phyloP scores from a whole-genome alignment of 2,113 vertebrate genomes.

The Tympanuchus pallidicinctus region DNA sequence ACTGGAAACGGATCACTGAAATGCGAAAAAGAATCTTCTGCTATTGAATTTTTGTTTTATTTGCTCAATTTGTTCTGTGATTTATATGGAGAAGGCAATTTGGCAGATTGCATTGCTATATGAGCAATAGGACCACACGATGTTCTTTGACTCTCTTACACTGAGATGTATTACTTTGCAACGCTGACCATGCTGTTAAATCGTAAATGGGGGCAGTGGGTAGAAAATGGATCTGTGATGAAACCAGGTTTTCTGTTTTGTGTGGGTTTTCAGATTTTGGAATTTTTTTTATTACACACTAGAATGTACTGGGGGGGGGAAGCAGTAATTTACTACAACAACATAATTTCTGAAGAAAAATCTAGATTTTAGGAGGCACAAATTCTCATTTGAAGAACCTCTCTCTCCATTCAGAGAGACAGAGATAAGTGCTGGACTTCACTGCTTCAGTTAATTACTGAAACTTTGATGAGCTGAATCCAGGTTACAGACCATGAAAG shows the following conservation, averaged over 20 bases:
- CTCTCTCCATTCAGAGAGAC: background rate
- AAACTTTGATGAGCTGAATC: background rate
- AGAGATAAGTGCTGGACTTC: background rate
- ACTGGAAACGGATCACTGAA: slow-evolving; percentile 15
- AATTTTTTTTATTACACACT: background rate
- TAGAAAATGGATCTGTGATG: background rate
- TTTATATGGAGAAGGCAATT: slow-evolving; percentile 44
- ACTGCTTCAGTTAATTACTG: background rate
- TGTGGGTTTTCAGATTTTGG: background rate
- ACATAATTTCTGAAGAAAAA: background rate
- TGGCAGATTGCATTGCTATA: background rate
- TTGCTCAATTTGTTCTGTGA: slow-evolving; percentile 23
- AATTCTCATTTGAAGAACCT: background rate
- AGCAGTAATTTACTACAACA: background rate
- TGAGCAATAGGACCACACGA: background rate
- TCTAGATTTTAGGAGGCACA: background rate
- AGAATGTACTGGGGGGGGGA: background rate
- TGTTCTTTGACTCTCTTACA: slow-evolving; percentile 10
- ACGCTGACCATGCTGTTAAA: background rate
- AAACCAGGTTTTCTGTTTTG: background rate
- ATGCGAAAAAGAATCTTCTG: background rate
- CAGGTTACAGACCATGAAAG: background rate
- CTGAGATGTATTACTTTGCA: slow-evolving; percentile 9
- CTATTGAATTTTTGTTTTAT: slow-evolving; percentile 32
- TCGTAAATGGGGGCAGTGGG: background rate